phyloP scores from a whole-genome alignment of 2,888 invertebrate genomes.

The Sceliomorpha sp. region DNA sequence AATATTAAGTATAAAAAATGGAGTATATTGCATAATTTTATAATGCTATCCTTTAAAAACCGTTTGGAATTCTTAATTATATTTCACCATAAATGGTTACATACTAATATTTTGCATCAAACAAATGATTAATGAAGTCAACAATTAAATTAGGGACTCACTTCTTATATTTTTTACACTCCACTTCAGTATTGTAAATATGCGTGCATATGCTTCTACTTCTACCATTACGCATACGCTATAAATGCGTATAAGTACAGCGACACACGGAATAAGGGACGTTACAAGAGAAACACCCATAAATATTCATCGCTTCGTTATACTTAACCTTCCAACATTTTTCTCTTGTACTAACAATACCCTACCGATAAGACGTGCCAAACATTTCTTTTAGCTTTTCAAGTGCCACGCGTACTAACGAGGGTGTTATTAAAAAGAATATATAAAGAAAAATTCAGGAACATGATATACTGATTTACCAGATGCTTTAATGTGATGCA shows the following conservation, averaged over 20 bases:
- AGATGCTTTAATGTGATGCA: too few relatives aligned
- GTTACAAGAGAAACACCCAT: slow-evolving; percentile 48
- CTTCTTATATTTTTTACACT: too few relatives aligned
- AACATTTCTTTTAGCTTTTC: slow-evolving; percentile 5
- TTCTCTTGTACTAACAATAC: slow-evolving; percentile 9
- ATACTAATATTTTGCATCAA: too few relatives aligned
- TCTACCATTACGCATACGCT: slow-evolving; percentile 10
- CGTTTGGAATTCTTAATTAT: too few relatives aligned
- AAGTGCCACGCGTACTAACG: slow-evolving; percentile 17
- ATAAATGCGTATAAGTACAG: slow-evolving; percentile 3
- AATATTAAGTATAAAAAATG: too few relatives aligned
- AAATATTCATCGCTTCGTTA: slow-evolving; percentile 68
- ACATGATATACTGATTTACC: too few relatives aligned
- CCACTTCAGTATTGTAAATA: slow-evolving; percentile 1
- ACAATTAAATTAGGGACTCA: too few relatives aligned
- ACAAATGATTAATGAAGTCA: too few relatives aligned
- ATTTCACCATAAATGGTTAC: too few relatives aligned
- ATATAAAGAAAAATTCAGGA: too few relatives aligned
- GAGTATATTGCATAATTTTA: too few relatives aligned
- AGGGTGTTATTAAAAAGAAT: slow-evolving; percentile 1
- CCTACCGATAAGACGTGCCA: slow-evolving; percentile 8
- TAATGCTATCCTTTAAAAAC: too few relatives aligned
- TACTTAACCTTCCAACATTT: slow-evolving; percentile 63
- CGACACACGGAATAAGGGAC: slow-evolving; percentile 18
- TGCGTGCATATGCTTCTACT: slow-evolving; percentile 9